Conservation (phyloP, 2,797 vertebrate species). For the Mus caroli region DNA sequence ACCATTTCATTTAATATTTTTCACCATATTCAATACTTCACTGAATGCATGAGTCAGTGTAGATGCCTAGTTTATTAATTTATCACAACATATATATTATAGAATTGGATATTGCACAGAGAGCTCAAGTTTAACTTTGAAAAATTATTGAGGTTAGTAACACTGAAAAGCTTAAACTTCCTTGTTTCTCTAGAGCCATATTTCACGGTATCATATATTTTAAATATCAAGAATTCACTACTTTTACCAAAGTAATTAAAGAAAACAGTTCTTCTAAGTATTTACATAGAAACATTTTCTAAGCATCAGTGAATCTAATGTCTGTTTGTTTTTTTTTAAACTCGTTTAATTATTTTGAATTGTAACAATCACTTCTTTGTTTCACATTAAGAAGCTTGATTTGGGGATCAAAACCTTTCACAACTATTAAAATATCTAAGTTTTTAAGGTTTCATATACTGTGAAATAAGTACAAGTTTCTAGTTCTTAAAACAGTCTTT, state of each 20-base stretch:
- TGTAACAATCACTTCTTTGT: neutral
- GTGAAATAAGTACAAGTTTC: neutral
- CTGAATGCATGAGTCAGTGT: no score
- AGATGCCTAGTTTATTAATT: neutral
- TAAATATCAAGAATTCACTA: neutral
- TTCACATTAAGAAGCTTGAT: neutral
- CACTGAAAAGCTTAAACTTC: neutral
- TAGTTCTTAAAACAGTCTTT: neutral
- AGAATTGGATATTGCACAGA: neutral
- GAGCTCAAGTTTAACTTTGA: neutral
- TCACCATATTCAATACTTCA: neutral
- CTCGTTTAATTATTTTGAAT: neutral
- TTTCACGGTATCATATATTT: neutral
- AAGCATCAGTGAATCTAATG: neutral
- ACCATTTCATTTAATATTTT: neutral
- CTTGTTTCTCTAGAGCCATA: neutral
- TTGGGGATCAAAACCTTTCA: neutral
- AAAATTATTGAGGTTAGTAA: neutral
- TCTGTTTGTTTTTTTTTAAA: neutral
- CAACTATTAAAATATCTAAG: neutral
- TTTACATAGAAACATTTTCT: neutral
- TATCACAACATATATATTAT: neutral
- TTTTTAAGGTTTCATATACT: neutral
- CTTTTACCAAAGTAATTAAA: slow-evolving; percentile 12
- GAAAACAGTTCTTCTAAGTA: neutral